A percentile compares a stretch with the other conserved stretches of the same genome.
Conservation (phyloP, 2,888 invertebrate genomes). For the Balanococcus diminutus region DNA sequence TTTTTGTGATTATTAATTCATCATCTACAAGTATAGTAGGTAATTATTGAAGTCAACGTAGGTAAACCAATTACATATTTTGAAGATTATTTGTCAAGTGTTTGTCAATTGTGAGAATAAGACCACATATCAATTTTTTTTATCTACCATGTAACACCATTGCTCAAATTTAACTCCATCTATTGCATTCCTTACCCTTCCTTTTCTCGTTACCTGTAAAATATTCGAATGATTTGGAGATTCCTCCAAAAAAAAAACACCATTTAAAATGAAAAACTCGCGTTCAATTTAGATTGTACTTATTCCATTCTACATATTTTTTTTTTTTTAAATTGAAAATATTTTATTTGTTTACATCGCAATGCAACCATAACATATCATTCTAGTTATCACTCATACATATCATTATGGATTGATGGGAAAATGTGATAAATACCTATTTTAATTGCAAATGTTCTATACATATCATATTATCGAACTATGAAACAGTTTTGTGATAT, state of each 20-base stretch:
- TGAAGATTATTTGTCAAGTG: neutral
- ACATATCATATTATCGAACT: conserved; percentile 12
- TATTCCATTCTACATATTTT: neutral
- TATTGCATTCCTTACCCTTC: neutral
- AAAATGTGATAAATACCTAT: conserved; percentile 44
- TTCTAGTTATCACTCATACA: conserved; percentile 25
- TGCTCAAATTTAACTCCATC: neutral
- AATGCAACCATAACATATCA: conserved; percentile 48
- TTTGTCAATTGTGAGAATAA: neutral
- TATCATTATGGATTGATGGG: conserved; percentile 43
- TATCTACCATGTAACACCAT: neutral
- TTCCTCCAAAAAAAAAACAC: no score
- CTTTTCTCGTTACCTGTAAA: neutral
- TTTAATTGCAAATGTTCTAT: conserved; percentile 4
- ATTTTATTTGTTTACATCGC: conserved; percentile 9
- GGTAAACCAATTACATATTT: no score
- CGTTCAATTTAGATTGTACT: neutral
- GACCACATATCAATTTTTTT: neutral
- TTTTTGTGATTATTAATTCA: neutral
- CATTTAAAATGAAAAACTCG: neutral
- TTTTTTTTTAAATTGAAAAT: neutral
- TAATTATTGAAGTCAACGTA: no score
- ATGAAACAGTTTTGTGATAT: conserved; percentile 54
- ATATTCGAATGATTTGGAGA: no score
- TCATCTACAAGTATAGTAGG: neutral